Conservation (phyloP, 2,797 vertebrate genomes). For the Ctenopoma multispine region DNA sequence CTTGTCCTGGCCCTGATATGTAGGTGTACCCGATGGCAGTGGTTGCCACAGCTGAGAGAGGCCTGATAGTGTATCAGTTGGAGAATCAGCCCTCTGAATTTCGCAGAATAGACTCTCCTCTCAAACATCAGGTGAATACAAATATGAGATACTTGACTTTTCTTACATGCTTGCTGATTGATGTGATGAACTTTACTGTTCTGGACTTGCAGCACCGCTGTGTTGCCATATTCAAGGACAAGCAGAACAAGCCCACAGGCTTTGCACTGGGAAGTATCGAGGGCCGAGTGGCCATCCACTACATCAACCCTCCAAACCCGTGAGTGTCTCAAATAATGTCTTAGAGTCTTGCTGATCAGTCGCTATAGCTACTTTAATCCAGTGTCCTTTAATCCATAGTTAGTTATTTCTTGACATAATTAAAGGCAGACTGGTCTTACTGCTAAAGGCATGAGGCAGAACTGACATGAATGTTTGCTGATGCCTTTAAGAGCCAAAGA, state of each 20-base stretch:
- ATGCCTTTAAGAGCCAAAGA: slow-evolving; percentile 91
- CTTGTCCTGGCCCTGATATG: background rate
- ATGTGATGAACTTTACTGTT: slow-evolving; percentile 20
- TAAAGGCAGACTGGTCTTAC: background rate
- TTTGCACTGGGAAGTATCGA: slow-evolving; percentile 99
- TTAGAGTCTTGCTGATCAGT: background rate
- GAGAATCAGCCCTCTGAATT: slow-evolving; percentile 99
- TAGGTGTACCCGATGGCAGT: slow-evolving; percentile 98
- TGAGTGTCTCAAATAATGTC: slow-evolving; percentile 79
- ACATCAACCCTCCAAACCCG: slow-evolving; percentile 99
- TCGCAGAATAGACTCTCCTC: slow-evolving; percentile 96
- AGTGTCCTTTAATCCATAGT: background rate
- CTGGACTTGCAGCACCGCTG: slow-evolving; percentile 90
- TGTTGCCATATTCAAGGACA: slow-evolving; percentile 99
- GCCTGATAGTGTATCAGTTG: slow-evolving; percentile 96
- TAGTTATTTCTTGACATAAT: background rate
- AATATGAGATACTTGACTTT: background rate
- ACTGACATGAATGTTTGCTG: background rate
- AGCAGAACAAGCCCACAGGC: slow-evolving; percentile 98
- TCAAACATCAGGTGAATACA: slow-evolving; percentile 94
- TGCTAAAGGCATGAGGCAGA: background rate
- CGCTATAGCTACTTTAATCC: background rate
- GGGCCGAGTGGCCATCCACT: slow-evolving; percentile 97
- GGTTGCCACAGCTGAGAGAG: slow-evolving; percentile 97
- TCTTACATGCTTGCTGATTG: slow-evolving; percentile 1